phyloP scores from a whole-genome alignment of 2,113 vertebrate species.

The Crypturellus undulatus region DNA sequence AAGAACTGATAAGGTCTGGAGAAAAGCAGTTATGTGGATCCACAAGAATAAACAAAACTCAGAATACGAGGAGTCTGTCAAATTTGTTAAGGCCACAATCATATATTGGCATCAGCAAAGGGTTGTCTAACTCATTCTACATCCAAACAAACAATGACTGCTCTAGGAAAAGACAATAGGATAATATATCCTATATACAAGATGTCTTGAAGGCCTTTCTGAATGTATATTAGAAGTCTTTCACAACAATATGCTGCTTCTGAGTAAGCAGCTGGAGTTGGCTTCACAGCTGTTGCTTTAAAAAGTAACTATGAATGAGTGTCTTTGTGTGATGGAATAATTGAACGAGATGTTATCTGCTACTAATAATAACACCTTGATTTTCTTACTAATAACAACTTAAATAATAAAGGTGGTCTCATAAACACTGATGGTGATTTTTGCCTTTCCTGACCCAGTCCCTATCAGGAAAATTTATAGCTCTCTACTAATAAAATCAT shows the following conservation, averaged over 20 bases:
- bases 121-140: not conserved
- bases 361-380: not conserved
- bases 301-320: not conserved
- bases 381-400: not conserved
- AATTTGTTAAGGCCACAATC: not conserved
- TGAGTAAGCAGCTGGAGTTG: too few relatives aligned
- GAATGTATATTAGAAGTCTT: not conserved
- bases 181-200: not conserved
- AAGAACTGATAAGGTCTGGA: not conserved
- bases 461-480: not conserved
- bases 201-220: not conserved
- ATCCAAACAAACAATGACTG: not conserved
- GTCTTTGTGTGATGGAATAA: not conserved
- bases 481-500: not conserved
- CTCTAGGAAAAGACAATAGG: not conserved
- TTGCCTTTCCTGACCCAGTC: not conserved
- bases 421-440: not conserved
- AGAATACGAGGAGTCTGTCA: not conserved
- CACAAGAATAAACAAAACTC: not conserved
- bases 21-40: not conserved
- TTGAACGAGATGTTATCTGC: not conserved
- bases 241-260: not conserved
- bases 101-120: accelerated
- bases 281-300: not conserved
- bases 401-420: not conserved